These are phyloP conservation scores for Rhegmatorhina hoffmannsi DNA, from an alignment of 2,113 vertebrate species.

Conservation along the genomic window DNA sequence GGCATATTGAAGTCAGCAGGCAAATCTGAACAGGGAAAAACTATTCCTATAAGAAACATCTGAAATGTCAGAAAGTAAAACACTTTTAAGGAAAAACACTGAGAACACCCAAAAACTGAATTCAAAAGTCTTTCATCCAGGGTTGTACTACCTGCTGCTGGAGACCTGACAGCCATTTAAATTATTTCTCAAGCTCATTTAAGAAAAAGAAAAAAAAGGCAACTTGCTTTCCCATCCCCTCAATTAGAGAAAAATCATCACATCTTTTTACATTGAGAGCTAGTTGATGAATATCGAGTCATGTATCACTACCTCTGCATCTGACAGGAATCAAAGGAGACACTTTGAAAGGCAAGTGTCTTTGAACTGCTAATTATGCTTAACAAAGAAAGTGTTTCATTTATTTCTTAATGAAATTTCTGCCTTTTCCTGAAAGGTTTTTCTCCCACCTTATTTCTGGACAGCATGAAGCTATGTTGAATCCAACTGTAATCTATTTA, in stretches of 20 bases:
- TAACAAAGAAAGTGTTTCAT: conserved; percentile 21
- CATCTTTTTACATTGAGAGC: not conserved
- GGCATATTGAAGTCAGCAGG: not conserved
- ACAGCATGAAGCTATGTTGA: not conserved
- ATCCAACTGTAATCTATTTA: not conserved
- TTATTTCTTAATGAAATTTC: not conserved
- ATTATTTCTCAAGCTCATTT: not conserved
- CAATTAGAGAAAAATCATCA: conserved; percentile 19
- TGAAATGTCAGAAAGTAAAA: not conserved
- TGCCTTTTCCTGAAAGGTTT: not conserved
- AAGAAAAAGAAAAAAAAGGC: not conserved
- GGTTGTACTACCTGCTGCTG: not conserved
- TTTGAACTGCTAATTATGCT: conserved; percentile 21
- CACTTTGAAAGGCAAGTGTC: not conserved
- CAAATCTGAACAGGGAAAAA: not conserved
- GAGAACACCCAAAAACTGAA: not conserved
- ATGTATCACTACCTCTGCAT: not conserved
- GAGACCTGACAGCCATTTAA: not conserved
- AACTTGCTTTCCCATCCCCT: not conserved
- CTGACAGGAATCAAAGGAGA: conserved; percentile 37
- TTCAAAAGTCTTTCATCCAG: not conserved
- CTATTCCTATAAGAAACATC: not conserved
- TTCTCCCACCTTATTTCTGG: not conserved
- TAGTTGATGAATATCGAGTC: not conserved
- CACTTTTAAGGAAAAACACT: not conserved